phyloP scores from a whole-genome alignment of 1,140 invertebrate genomes.

The Catajapyx aquilonaris region DNA sequence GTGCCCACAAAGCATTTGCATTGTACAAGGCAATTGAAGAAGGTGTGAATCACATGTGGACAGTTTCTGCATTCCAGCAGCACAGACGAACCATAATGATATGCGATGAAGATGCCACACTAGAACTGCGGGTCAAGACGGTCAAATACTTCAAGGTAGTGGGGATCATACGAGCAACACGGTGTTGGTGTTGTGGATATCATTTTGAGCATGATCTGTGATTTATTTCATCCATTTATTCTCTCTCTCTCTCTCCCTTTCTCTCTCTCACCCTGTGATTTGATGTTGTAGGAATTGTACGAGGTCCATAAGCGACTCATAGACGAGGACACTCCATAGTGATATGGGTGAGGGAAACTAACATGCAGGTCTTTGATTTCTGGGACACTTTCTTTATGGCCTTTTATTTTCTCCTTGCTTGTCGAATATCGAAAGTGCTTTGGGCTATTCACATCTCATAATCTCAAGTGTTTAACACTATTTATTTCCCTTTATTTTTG shows the following conservation, averaged over 20 bases:
- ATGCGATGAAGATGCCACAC: constrained; percentile 93
- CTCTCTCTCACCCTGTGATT: constrained; percentile 7
- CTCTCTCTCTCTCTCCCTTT: constrained; percentile 9
- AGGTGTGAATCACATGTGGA: constrained; percentile 99
- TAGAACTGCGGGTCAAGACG: constrained; percentile 92
- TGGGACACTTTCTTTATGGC: too few species aligned
- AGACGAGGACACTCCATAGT: too few species aligned
- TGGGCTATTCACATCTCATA: too few species aligned
- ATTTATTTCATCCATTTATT: constrained; percentile 4
- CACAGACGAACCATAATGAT: constrained; percentile 79
- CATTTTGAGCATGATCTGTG: constrained; percentile 11
- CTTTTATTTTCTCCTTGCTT: too few species aligned
- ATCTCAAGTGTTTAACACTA: too few species aligned
- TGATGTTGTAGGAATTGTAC: constrained; percentile 34
- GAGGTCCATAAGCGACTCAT: constrained; percentile 46
- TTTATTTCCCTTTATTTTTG: constrained; percentile 18
- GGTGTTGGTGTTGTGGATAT: constrained; percentile 1
- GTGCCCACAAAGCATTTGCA: constrained; percentile 90
- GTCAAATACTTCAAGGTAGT: constrained; percentile 96
- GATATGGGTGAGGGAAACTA: too few species aligned
- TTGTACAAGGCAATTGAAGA: constrained; percentile 93
- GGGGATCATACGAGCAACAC: background rate
- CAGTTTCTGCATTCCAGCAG: constrained; percentile 94
- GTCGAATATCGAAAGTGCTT: too few species aligned
- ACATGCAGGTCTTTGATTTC: too few species aligned